Evolutionary conservation across 2,888 invertebrate genomes (phyloP).

Genomic region (Cantharis rustica): DNA sequence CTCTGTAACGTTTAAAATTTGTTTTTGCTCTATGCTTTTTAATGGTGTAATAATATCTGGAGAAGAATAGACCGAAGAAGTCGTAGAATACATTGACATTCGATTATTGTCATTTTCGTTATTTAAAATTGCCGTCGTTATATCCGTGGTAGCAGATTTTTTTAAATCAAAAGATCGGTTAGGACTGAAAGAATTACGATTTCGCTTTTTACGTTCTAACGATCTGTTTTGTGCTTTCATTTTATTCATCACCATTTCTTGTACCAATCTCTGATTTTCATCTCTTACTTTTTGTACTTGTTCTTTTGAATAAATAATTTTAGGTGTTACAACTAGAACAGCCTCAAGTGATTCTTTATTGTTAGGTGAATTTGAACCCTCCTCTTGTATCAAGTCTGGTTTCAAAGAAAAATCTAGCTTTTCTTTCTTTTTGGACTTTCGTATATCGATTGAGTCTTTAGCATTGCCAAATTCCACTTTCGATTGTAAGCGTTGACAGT

Average conservation of each 20-base stretch:
- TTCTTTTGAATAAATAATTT: constrained; percentile 57
- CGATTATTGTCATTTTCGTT: constrained; percentile 18
- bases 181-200: constrained; percentile 56
- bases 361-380: constrained; percentile 55
- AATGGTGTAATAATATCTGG: constrained; percentile 50
- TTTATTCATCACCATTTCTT: constrained; percentile 82
- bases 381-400: constrained; percentile 52
- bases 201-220: constrained; percentile 63
- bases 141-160: constrained; percentile 50
- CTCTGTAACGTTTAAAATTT: neutral
- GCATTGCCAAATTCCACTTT: constrained; percentile 73
- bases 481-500: constrained; percentile 68
- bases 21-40: constrained; percentile 26
- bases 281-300: constrained; percentile 79
- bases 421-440: constrained; percentile 61
- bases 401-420: constrained; percentile 42
- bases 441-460: constrained; percentile 69
- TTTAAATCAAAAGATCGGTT: constrained; percentile 43
- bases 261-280: constrained; percentile 81
- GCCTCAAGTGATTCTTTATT: constrained; percentile 53
- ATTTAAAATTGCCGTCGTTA: constrained; percentile 20
- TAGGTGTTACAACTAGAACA: constrained; percentile 42
- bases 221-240: constrained; percentile 70
- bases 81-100: constrained; percentile 30
- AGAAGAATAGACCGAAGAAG: constrained; percentile 40